These are phyloP conservation scores for Anagrus nilaparvatae DNA, from an alignment of 1,140 invertebrate species.

Conservation along the genomic window DNA sequence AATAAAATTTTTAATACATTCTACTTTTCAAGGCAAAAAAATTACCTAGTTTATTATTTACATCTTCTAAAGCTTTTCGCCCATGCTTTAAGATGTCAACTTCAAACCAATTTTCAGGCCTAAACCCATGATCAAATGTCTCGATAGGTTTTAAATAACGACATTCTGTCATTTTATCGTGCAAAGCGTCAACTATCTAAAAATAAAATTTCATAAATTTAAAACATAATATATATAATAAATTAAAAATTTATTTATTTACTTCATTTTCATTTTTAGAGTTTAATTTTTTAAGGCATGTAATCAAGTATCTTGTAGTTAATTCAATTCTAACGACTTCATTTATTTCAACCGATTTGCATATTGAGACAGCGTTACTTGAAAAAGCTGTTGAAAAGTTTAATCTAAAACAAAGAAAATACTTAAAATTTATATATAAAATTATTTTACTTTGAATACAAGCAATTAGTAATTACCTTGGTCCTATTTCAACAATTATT, in stretches of 20 bases:
- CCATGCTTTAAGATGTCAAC: conserved; percentile 74
- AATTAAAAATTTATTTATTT: conserved; percentile 19
- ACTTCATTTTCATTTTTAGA: conserved; percentile 37
- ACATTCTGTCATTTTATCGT: conserved; percentile 80
- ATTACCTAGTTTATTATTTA: conserved; percentile 72
- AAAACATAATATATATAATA: not conserved
- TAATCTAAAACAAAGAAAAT: conserved; percentile 49
- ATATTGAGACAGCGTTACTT: conserved; percentile 91
- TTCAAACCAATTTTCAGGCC: conserved; percentile 65
- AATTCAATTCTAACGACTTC: conserved; percentile 70
- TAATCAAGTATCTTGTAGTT: conserved; percentile 68
- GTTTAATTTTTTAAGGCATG: conserved; percentile 32
- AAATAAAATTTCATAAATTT: too few relatives aligned
- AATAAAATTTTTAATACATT: not conserved
- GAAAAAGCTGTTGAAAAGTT: conserved; percentile 93
- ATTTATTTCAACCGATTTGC: conserved; percentile 65
- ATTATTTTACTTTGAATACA: not conserved
- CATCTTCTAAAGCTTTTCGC: conserved; percentile 66
- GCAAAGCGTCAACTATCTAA: conserved; percentile 51
- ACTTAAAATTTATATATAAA: conserved; percentile 13
- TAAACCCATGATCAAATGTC: conserved; percentile 62
- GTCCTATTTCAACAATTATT: conserved; percentile 66
- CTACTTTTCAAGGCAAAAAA: not conserved
- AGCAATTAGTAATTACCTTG: conserved; percentile 47
- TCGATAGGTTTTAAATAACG: conserved; percentile 58